Base-by-base conservation (phyloP, 2,113 vertebrate genomes). In the Callithrix jacchus region DNA sequence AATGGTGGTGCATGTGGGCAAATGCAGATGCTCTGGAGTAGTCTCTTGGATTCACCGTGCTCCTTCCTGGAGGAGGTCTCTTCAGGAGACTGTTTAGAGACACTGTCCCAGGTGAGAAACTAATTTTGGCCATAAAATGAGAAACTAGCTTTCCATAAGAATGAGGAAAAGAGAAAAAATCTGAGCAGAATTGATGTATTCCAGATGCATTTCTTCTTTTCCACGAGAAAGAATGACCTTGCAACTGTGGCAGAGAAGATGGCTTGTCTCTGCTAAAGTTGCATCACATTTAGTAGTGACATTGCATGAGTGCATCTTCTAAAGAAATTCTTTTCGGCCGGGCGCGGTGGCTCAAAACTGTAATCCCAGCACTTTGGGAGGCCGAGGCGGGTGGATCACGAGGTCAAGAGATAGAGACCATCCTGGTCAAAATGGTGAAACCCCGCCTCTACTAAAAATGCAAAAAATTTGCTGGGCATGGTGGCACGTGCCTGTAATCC, bases 121-220 rank as follows among this genome's bases (percentile, higher is more conserved):
- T 97, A 97, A 8, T 68, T 45, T 14, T 54, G 92, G 77, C 66
- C 87, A 96, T 87, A 89, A 1, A 70, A 52, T 87, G 21, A 32
- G 81, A 87, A 92, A 87, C 87, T 94, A 95, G 74, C 37, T 83
- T 93, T 79, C 14, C 8, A 30, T 52, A 42, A 88, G 40, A 85
- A 52, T 76, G 23, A 74, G 52, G 64, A 54, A 12, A 85, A 91
- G 52, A 77, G 45, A 32, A 74, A 27, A 97, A 97, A 95, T 94
- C 66, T 42, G 85, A 88, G 52, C 71, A 97, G 93, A 97, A 93
- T n/a, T 52, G 95, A 91, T 47, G 80, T 58, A 13, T 81, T 94
- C 35, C 6, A 5, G 6, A 30, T 37, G 27, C 47, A 58, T 85
- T 25, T 89, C 45, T 90, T 32, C 21, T 70, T 70, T 66, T 71